These are phyloP conservation scores for Parasteatoda tepidariorum DNA, from an alignment of 1,140 invertebrate species.

Conservation along the genomic window DNA sequence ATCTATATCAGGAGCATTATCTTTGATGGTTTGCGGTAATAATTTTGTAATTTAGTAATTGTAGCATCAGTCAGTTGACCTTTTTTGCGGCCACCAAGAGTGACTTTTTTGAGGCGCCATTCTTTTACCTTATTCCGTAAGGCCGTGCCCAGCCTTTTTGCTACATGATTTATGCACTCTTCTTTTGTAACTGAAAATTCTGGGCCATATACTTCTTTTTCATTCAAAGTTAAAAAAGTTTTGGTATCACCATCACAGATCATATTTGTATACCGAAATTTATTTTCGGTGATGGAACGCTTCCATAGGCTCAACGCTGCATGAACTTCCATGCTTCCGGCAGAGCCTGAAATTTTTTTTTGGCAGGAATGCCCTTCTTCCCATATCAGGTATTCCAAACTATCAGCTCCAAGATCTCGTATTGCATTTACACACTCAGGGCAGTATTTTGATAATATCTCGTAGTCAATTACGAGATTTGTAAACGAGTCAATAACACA, in stretches of 20 bases:
- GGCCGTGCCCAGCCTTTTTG: not conserved
- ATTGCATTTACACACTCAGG: not conserved
- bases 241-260: not conserved
- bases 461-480: not conserved
- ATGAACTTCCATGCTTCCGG: not conserved
- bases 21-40: not conserved
- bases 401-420: not conserved
- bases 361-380: not conserved
- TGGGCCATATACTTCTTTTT: not conserved
- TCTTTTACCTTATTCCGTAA: not conserved
- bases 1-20: not conserved
- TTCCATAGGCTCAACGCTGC: not conserved
- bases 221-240: not conserved
- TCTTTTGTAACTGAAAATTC: not conserved
- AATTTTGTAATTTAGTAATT: not conserved
- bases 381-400: not conserved
- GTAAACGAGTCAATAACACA: not conserved
- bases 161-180: conserved; percentile 24
- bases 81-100: not conserved
- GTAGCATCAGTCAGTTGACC: not conserved
- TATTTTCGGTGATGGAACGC: not conserved
- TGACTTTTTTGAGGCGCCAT: not conserved
- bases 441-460: conserved; percentile 2
- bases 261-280: not conserved
- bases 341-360: not conserved